Conservation (phyloP, 2,113 vertebrate genomes). For the Crocuta crocuta region DNA sequence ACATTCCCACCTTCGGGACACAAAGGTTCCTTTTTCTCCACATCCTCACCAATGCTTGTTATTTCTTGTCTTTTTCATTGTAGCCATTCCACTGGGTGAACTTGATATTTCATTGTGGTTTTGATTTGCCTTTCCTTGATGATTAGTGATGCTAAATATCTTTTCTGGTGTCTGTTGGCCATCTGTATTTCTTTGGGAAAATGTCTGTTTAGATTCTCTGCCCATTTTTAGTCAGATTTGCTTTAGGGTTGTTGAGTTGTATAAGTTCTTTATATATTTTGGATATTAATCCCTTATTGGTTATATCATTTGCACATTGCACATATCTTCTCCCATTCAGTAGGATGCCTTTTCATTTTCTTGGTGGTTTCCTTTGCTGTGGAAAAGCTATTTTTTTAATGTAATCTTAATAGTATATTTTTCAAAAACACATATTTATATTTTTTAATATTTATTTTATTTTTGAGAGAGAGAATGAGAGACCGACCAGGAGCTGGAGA, state of each 20-base stretch:
- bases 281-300: neutral
- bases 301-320: neutral
- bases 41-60: neutral
- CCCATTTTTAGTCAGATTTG: neutral
- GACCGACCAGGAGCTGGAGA: too few relatives aligned
- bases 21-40: neutral
- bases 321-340: neutral
- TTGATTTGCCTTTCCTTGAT: too few relatives aligned
- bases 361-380: neutral
- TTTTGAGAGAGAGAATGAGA: too few relatives aligned
- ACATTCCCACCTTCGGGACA: neutral
- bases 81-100: too few relatives aligned
- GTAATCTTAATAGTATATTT: neutral
- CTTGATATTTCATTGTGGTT: too few relatives aligned
- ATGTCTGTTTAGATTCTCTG: neutral
- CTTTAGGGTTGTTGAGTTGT: neutral
- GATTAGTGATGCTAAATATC: too few relatives aligned
- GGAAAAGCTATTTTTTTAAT: neutral
- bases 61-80: too few relatives aligned
- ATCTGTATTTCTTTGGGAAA: neutral
- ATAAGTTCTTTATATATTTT: neutral
- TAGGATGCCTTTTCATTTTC: neutral
- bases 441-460: too few relatives aligned
- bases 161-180: neutral
- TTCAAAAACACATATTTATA: too few relatives aligned